Evolutionary conservation across 2,888 invertebrate genomes (phyloP).

Genomic region (Chymomyza amoena): DNA sequence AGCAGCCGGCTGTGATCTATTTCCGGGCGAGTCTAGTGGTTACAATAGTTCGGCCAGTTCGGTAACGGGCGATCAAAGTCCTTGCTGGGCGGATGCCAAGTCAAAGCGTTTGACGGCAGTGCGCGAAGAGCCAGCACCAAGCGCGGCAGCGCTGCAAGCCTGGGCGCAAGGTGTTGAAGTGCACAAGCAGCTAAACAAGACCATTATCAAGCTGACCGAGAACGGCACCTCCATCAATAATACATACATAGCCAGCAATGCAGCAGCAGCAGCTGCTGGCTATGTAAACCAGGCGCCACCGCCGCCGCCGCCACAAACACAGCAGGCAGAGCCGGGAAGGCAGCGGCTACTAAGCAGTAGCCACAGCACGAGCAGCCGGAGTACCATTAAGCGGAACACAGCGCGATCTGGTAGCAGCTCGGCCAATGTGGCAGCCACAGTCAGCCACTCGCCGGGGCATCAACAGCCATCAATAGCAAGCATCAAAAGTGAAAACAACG

Average conservation of each 20-base stretch:
- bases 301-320: constrained; percentile 15
- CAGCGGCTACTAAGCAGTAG: constrained; percentile 3
- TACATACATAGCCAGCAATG: constrained; percentile 75
- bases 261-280: constrained; percentile 17
- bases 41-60: constrained; percentile 92
- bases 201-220: constrained; percentile 86
- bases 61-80: constrained; percentile 86
- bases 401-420: constrained; percentile 24
- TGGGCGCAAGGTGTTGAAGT: constrained; percentile 33
- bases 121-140: constrained; percentile 81
- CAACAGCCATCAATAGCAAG: constrained; percentile 12
- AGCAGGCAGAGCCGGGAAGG: constrained; percentile 15
- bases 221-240: constrained; percentile 86
- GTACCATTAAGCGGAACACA: constrained; percentile 19
- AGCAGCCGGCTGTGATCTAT: constrained; percentile 88
- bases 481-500: not conserved
- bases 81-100: constrained; percentile 83
- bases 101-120: constrained; percentile 86
- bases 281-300: not conserved
- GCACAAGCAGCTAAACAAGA: constrained; percentile 81
- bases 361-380: constrained; percentile 49
- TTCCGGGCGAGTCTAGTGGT: constrained; percentile 90
- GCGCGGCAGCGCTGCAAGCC: constrained; percentile 5
- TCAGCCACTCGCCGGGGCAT: not conserved
- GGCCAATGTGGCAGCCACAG: constrained; percentile 33